Percentiles rank a stretch among this genome's conserved stretches.
Conservation (phyloP, 2,113 vertebrate genomes). For the Poecile atricapillus region DNA sequence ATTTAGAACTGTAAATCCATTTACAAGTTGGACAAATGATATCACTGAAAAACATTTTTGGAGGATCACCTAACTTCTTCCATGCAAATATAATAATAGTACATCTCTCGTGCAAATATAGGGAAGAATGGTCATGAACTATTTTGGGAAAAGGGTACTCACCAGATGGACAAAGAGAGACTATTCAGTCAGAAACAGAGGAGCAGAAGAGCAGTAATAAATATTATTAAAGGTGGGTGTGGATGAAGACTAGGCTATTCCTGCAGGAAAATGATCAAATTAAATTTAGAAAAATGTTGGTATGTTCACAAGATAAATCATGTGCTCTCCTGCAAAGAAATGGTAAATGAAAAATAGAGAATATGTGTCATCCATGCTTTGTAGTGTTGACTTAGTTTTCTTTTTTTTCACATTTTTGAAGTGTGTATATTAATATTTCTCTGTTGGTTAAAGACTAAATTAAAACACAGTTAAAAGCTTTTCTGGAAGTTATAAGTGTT, state of each 20-base stretch:
- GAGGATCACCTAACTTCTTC: neutral
- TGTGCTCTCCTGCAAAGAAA: neutral
- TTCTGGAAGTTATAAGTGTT: neutral
- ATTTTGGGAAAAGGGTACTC: conserved; percentile 10
- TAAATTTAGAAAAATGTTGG: conserved; percentile 1
- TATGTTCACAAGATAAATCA: neutral
- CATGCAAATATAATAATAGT: conserved; percentile 16
- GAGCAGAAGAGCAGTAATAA: conserved; percentile 4
- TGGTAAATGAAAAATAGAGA: neutral
- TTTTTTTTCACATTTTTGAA: neutral
- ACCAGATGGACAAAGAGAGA: conserved; percentile 29
- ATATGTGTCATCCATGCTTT: neutral
- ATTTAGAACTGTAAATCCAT: conserved; percentile 14
- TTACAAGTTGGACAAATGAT: neutral
- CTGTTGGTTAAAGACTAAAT: neutral
- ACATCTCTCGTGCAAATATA: neutral
- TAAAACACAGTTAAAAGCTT: neutral
- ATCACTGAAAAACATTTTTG: neutral
- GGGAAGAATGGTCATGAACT: neutral
- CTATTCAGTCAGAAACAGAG: conserved; percentile 29
- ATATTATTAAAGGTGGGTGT: conserved; percentile 27
- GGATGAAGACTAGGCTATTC: conserved; percentile 13
- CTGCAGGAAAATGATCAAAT: neutral
- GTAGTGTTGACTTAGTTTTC: neutral
- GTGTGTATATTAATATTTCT: neutral